These are phyloP conservation scores for Micrasema minimum DNA, from an alignment of 1,140 invertebrate genomes.

Conservation along the genomic window DNA sequence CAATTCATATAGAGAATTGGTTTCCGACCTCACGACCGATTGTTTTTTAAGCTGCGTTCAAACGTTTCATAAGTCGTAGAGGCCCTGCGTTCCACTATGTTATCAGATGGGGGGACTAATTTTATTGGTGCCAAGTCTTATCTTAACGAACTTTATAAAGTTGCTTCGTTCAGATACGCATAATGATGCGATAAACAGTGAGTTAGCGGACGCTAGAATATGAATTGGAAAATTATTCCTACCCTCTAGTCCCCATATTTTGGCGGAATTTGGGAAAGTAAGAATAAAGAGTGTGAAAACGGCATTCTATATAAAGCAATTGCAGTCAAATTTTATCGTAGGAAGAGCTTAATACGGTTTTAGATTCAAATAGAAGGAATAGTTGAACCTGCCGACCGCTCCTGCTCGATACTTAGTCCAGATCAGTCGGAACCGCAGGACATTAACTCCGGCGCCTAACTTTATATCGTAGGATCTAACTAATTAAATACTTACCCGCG, in stretches of 20 bases:
- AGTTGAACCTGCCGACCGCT: neutral
- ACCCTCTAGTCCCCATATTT: neutral
- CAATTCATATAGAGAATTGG: neutral
- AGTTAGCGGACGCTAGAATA: neutral
- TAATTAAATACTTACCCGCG: neutral
- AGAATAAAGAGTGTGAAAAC: neutral
- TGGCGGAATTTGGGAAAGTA: neutral
- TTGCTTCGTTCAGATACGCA: neutral
- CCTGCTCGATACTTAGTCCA: neutral
- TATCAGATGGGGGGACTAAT: neutral
- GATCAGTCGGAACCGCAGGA: neutral
- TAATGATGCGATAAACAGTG: neutral
- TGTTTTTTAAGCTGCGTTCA: neutral
- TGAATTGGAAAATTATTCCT: neutral
- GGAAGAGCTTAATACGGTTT: neutral
- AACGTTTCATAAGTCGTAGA: neutral
- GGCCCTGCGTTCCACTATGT: neutral
- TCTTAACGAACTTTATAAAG: neutral
- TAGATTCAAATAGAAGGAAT: neutral
- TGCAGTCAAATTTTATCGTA: neutral
- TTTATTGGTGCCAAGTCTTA: neutral
- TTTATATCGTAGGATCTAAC: neutral
- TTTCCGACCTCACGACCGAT: neutral
- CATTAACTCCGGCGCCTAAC: neutral
- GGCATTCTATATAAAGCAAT: neutral